Conservation (phyloP, 1,140 invertebrate species). For the Brachionus koreanus region DNA sequence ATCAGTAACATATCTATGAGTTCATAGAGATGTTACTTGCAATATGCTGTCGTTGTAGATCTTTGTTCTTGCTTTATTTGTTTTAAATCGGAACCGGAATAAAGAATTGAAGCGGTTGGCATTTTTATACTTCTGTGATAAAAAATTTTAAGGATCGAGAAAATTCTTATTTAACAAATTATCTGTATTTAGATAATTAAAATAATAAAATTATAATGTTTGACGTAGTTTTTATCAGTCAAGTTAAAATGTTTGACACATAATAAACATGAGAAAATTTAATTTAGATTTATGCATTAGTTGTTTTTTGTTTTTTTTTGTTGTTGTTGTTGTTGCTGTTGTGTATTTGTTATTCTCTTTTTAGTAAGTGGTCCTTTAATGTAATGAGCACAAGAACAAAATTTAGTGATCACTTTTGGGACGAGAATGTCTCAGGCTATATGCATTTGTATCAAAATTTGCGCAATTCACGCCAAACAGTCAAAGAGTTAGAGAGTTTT, state of each 20-base stretch:
- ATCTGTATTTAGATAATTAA: background rate
- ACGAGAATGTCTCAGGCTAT: slow-evolving; percentile 11
- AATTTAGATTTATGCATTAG: background rate
- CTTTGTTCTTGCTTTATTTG: too few relatives aligned
- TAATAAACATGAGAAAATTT: background rate
- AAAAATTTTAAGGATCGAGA: too few relatives aligned
- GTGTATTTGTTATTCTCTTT: background rate
- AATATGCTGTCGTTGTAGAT: too few relatives aligned
- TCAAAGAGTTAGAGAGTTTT: slow-evolving; percentile 20
- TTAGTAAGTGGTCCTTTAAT: background rate
- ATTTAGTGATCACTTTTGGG: slow-evolving; percentile 36
- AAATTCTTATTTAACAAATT: background rate
- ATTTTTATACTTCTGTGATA: too few relatives aligned
- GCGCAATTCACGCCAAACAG: background rate
- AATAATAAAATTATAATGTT: background rate
- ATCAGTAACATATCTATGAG: too few relatives aligned
- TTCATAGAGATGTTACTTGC: too few relatives aligned
- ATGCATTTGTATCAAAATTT: background rate
- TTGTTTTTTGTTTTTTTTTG: background rate
- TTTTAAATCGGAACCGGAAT: too few relatives aligned
- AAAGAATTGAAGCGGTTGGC: too few relatives aligned
- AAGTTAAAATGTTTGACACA: background rate
- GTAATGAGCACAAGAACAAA: background rate
- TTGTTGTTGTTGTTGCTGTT: background rate
- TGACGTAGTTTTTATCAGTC: background rate